phyloP scores from a whole-genome alignment of 2,888 invertebrate genomes.

The Ceramica pisi region DNA sequence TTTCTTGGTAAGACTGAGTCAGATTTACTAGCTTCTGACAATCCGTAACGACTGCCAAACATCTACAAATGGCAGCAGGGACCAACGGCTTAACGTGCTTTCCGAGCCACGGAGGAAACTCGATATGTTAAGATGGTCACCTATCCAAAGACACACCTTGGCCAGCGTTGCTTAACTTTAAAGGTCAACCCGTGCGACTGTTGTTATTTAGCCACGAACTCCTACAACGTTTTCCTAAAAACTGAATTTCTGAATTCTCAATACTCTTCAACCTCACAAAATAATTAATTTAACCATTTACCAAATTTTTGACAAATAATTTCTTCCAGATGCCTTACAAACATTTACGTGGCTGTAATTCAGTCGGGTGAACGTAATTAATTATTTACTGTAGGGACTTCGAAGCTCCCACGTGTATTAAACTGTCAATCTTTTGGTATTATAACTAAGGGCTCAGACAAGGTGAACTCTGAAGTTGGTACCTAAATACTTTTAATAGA shows the following conservation, averaged over 20 bases:
- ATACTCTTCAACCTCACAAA: not conserved
- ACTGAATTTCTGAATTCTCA: not conserved
- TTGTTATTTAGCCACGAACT: no score
- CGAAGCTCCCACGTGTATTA: conserved; percentile 30
- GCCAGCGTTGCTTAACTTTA: no score
- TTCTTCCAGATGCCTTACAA: conserved; percentile 21
- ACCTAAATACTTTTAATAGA: not conserved
- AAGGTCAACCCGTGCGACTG: no score
- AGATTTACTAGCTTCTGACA: no score
- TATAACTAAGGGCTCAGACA: not conserved
- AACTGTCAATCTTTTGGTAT: conserved; percentile 20
- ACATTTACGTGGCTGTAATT: conserved; percentile 22
- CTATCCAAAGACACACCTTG: no score
- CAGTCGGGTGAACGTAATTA: conserved; percentile 38
- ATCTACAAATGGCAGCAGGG: no score
- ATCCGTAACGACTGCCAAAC: no score
- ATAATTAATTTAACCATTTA: conserved; percentile 30
- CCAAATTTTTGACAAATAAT: conserved; percentile 41
- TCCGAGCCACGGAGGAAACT: no score
- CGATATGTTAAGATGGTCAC: no score
- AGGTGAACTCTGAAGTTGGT: not conserved
- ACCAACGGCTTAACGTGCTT: no score
- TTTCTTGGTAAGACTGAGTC: no score
- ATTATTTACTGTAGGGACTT: conserved; percentile 44
- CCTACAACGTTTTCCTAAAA: no score